Evolutionary conservation across 2,113 vertebrate genomes (phyloP), one percentile per base, ranked within the genome.

Genomic region (Tiliqua scincoides): DNA sequence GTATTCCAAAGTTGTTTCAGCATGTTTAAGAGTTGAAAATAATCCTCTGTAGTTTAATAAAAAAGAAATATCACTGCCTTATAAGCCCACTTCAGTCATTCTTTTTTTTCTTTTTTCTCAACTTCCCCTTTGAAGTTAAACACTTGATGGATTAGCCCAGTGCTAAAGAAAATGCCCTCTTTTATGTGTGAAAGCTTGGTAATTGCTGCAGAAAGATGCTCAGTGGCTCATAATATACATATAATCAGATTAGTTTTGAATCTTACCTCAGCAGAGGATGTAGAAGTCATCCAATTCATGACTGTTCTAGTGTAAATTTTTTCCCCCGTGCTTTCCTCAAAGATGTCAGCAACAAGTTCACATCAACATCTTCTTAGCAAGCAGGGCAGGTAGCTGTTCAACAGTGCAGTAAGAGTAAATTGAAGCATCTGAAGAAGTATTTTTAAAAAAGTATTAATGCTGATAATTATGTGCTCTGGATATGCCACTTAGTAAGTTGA

Each of bases 121-220:
- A 4, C 73, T 80, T 93, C 95, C 59, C 74, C 95, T 98, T 97
- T 97, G 96, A 98, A 98, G 96, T 95, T 96, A 96, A 97, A 97
- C 96, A 95, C 96, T 97, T 97, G 97, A 97, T 97, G 97, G 96
- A 98, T 98, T 95, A 97, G 94, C 94, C 96, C 91, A 94, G 91
- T 95, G 95, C 96, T 96, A 97, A 98, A 97, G 96, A 97, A 96
- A 98, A 97, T 97, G 95, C 95, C 95, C 96, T 95, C 95, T 96
- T 97, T 97, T 95, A 96, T 97, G 96, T 96, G 95, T 95, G 92
- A 96, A 98, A 97, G 97, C 97, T 98, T 98, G 97, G 95, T 98
- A 98, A 99, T 98, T 98, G 98, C 97, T 97, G 95, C 95, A 97
- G 96, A 98, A 98, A 97, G 96, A 98, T 98, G 97, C 97, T 98